Percentiles rank a stretch among this genome's conserved stretches.
Conservation (phyloP, 2,113 vertebrate species). For the Chauna torquata region DNA sequence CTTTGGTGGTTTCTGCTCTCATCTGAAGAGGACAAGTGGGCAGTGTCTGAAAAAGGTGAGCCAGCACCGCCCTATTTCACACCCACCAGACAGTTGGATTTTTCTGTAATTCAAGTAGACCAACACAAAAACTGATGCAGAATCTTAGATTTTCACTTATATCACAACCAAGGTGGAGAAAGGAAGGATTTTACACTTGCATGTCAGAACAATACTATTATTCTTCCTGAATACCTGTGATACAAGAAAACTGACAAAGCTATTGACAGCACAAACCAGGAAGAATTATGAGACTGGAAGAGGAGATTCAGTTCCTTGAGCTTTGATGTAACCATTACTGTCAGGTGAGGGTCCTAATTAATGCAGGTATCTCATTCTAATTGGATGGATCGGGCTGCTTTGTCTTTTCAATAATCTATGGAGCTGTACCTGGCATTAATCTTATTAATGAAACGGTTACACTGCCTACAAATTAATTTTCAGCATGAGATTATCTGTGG, state of each 20-base stretch:
- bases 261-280: background rate
- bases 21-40: background rate
- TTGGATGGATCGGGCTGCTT: constrained; percentile 46
- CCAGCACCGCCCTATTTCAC: background rate
- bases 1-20: background rate
- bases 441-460: constrained; percentile 61
- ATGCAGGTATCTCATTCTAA: constrained; percentile 51
- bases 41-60: background rate
- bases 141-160: background rate
- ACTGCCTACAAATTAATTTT: constrained; percentile 49
- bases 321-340: constrained; percentile 29
- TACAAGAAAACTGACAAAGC: background rate
- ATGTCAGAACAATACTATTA: background rate
- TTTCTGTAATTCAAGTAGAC: background rate
- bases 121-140: background rate
- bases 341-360: constrained; percentile 59
- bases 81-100: background rate
- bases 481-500: background rate
- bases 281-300: constrained; percentile 20
- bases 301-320: constrained; percentile 1
- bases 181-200: background rate
- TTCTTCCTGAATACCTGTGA: background rate
- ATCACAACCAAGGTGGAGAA: background rate
- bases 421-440: constrained; percentile 55
- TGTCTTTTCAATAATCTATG: constrained; percentile 57